Evolutionary conservation across 2,113 vertebrate genomes (phyloP), one percentile per base, ranked within the genome.

Genomic region (Beaufortia kweichowensis): DNA sequence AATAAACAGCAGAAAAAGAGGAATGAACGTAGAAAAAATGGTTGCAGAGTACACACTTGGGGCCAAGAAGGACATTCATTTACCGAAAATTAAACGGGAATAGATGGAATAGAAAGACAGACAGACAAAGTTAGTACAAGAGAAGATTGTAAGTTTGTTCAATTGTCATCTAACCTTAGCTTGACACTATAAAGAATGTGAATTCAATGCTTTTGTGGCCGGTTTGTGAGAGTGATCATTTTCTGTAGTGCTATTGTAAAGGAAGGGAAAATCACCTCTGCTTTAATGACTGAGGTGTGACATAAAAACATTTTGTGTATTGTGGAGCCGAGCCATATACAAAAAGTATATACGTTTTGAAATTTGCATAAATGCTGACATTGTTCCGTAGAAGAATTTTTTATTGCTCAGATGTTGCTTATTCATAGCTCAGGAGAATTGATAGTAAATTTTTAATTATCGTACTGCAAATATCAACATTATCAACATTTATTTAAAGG

Each of bases 131-230:
- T 3, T 3, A 48, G 53, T n/a, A 43, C 62, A 39, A 77, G 59
- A 79, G 23, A 53, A 63, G 28, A 53, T 26, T 74, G 17, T 29
- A 57, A 82, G 46, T 57, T 76, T 79, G 78, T 78, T 57, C 63
- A 50, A 56, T 82, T 79, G 68, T 79, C 73, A 73, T 82, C 61
- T 55, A 50, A 31, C 48, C 46, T 55, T 5, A 41, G 24, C 66
- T 59, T 46, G 50, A 55, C 31, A 35, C 43, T 17, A n/a, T n/a
- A n/a, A n/a, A 21, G 83, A 90, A 87, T 83, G 88, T 90, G 85
- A 84, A 89, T 89, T 80, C 62, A 73, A 87, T 90, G 82, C 85
- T 89, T 85, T 87, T 86, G 76, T 85, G 80, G 83, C 67, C 75
- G 82, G 72, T 84, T 83, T 83, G 72, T 84, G 82, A 86, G 71